Evolutionary conservation across 1,140 invertebrate genomes (phyloP).

Genomic region (Sarcophaga peregrina): DNA sequence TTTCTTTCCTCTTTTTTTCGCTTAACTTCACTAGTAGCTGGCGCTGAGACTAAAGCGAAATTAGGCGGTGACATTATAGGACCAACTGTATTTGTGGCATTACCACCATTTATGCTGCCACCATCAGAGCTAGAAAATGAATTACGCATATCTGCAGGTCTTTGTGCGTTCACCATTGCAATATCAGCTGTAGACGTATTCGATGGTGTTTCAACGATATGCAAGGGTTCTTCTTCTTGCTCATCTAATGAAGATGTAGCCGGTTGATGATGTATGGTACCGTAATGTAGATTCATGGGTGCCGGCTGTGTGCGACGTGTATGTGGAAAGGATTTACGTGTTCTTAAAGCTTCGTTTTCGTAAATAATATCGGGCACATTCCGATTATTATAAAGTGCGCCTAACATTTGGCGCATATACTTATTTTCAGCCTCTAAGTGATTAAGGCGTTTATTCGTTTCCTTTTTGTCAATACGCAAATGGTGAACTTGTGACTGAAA

Average conservation of each 20-base stretch:
- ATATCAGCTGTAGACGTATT: constrained; percentile 42
- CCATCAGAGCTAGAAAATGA: constrained; percentile 59
- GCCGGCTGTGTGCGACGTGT: constrained; percentile 51
- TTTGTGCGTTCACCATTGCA: constrained; percentile 41
- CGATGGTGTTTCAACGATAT: constrained; percentile 43
- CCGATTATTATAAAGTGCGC: constrained; percentile 57
- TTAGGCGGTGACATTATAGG: constrained; percentile 51
- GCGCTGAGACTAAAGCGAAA: constrained; percentile 53
- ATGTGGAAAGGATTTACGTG: constrained; percentile 53
- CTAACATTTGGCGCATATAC: constrained; percentile 59
- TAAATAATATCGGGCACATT: constrained; percentile 58
- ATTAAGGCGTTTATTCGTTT: constrained; percentile 59
- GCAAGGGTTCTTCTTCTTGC: constrained; percentile 53
- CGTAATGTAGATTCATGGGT: constrained; percentile 62
- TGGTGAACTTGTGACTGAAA: constrained; percentile 49
- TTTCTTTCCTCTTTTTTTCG: constrained; percentile 17
- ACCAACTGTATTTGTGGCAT: neutral
- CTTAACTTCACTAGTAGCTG: constrained; percentile 38
- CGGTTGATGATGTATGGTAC: constrained; percentile 56
- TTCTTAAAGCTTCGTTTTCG: constrained; percentile 57
- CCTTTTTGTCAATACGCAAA: constrained; percentile 59
- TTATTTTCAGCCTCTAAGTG: constrained; percentile 64
- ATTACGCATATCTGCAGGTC: constrained; percentile 49
- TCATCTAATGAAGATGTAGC: constrained; percentile 55
- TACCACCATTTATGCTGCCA: constrained; percentile 44